Conservation (phyloP, 2,888 invertebrate genomes). For the Hirudinaria manillensis region DNA sequence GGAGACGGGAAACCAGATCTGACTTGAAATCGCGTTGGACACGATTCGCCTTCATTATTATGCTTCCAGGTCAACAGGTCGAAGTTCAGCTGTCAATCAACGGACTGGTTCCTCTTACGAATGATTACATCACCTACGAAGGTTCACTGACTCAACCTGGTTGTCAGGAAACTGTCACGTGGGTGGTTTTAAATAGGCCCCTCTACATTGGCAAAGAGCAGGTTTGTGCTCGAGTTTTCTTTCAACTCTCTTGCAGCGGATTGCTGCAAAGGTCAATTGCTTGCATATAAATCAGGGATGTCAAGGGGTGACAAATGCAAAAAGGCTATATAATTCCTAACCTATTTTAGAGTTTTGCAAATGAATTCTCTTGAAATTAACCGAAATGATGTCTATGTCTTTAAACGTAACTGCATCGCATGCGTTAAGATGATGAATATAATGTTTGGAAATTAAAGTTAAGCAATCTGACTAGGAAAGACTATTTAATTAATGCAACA, state of each 20-base stretch:
- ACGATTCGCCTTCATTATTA: neutral
- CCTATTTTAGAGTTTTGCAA: neutral
- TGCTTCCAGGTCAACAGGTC: conserved; percentile 8
- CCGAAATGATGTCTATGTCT: too few relatives aligned
- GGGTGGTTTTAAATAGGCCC: conserved; percentile 95
- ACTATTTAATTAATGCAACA: conserved; percentile 24
- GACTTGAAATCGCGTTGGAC: neutral
- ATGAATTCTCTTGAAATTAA: neutral
- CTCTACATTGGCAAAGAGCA: conserved; percentile 92
- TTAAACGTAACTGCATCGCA: too few relatives aligned
- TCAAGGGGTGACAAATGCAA: neutral
- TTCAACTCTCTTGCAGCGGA: neutral
- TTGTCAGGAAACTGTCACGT: conserved; percentile 98
- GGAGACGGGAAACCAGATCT: too few relatives aligned
- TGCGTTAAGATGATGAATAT: neutral
- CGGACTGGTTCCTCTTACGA: conserved; percentile 38
- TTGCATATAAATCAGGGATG: too few relatives aligned
- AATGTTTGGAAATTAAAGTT: neutral
- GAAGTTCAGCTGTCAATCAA: conserved; percentile 37
- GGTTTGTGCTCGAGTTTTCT: conserved; percentile 60
- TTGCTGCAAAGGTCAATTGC: too few relatives aligned
- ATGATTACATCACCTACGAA: conserved; percentile 85
- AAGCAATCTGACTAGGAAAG: neutral
- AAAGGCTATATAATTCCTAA: neutral
- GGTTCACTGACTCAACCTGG: conserved; percentile 93